Conservation (phyloP, 2,888 invertebrate genomes). For the Adelphocoris suturalis region DNA sequence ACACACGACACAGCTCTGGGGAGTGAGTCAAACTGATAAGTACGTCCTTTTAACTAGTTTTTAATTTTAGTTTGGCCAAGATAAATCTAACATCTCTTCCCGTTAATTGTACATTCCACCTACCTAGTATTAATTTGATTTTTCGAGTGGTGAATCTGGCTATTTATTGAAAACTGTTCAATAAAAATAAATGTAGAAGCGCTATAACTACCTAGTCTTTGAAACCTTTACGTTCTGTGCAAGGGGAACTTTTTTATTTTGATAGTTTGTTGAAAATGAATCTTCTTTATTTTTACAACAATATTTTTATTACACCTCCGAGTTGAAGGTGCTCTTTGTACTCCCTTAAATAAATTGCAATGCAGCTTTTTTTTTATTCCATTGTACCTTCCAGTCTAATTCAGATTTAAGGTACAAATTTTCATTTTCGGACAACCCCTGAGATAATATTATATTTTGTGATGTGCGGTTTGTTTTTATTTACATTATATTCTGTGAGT, state of each 20-base stretch:
- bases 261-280: neutral
- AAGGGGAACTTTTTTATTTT: conserved; percentile 6
- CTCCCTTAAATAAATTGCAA: too few relatives aligned
- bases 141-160: neutral
- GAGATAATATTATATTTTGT: too few relatives aligned
- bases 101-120: neutral
- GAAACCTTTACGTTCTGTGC: conserved; percentile 2
- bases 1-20: neutral
- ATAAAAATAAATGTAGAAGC: neutral
- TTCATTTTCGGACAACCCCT: too few relatives aligned
- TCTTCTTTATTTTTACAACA: neutral
- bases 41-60: neutral
- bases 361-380: too few relatives aligned
- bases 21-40: neutral
- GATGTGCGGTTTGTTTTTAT: too few relatives aligned
- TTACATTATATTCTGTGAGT: too few relatives aligned
- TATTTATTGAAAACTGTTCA: neutral
- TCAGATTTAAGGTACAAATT: too few relatives aligned
- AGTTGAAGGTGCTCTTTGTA: too few relatives aligned
- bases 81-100: neutral
- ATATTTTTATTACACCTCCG: neutral
- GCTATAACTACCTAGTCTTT: conserved; percentile 2
- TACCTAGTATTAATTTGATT: neutral
- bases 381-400: too few relatives aligned
- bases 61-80: neutral